phyloP scores from a whole-genome alignment of 2,888 invertebrate species.

The Norana najaformis region DNA sequence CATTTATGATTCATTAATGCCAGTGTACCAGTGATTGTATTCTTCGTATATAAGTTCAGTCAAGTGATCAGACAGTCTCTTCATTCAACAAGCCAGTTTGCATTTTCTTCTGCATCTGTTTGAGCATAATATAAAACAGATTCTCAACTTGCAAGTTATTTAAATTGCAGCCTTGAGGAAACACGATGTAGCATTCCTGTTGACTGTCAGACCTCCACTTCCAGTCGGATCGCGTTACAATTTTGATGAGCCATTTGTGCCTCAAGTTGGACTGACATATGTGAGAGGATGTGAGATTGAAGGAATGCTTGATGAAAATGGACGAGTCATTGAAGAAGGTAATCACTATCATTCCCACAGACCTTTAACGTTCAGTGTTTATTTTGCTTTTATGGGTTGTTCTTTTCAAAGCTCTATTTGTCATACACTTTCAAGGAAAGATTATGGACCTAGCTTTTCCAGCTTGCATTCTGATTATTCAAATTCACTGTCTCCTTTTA shows the following conservation, averaged over 20 bases:
- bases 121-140: background rate
- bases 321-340: conserved; percentile 86
- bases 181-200: conserved; percentile 95
- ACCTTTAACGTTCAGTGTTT: background rate
- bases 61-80: too few relatives aligned
- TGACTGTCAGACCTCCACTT: conserved; percentile 84
- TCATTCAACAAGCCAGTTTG: too few relatives aligned
- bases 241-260: conserved; percentile 75
- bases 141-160: background rate
- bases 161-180: conserved; percentile 64
- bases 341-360: background rate
- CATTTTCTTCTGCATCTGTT: background rate
- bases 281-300: conserved; percentile 98
- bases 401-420: background rate
- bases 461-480: background rate
- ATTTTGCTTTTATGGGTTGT: background rate
- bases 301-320: conserved; percentile 93
- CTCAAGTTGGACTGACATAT: conserved; percentile 85
- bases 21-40: background rate
- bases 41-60: background rate
- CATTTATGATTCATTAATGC: background rate
- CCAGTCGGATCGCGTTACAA: conserved; percentile 73
- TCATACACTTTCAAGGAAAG: background rate
- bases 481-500: background rate
- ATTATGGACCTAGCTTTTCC: background rate